Evolutionary conservation across 2,113 vertebrate species (phyloP), one percentile per base, ranked within the genome.

Genomic region (Saccopteryx leptura): DNA sequence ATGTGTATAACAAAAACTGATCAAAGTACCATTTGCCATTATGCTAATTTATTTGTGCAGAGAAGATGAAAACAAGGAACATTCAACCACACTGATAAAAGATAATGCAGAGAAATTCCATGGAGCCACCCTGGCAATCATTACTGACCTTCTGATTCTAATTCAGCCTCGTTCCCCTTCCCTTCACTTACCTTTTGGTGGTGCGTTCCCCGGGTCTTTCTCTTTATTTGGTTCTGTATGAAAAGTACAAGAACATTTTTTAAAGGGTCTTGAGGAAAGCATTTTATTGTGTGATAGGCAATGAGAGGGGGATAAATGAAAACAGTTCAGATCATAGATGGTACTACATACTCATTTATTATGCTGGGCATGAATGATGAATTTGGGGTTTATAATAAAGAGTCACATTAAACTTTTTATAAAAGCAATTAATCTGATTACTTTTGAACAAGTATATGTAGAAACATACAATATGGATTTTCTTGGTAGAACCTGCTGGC

Each of bases 181-280:
- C 76, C 39, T 60, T 66, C 75, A 50, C 99, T 98, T 97, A 99
- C 98, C 98, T 98, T 99, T 98, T 86, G 93, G 96, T 86, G 98
- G 98, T 94, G 28, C 96, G 9, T 93, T 98, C 95, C 94, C 97
- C 23, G 95, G 96, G 7, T 98, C 97, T 91, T 98, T 98, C 1
- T 96, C 92, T 96, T 97, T 58, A 65, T 87, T 98, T 98, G 98
- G 98, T 96, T 98, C 99, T 99, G 98, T 98, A 96, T 98, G 94
- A 97, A 97, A 98, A 98, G 97, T 94, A 98, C 82, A 99, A 98
- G 95, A 69, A 98, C 91, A 97, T 85, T 98, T 98, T 97, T 97
- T 74, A 98, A 94, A 94, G 95, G 74, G 95, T 90, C 91, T 98
- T 96, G 94, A 97, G 97, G 86, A 97, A 88, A 97, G 95, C 85